phyloP scores from a whole-genome alignment of 2,888 invertebrate genomes.

The Meghimatium bilineatum region DNA sequence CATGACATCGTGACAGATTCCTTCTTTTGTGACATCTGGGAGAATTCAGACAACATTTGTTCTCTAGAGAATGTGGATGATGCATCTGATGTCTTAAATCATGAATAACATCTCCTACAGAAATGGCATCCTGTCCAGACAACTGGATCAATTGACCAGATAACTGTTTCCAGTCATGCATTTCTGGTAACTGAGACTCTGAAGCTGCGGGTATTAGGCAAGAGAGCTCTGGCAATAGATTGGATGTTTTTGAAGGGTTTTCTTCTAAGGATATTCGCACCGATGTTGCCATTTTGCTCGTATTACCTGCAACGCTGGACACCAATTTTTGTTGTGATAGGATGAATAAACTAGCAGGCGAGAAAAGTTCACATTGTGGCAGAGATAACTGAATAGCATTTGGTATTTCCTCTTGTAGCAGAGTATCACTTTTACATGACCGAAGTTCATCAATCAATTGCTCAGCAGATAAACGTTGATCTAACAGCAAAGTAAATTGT shows the following conservation, averaged over 20 bases:
- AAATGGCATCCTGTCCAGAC: neutral
- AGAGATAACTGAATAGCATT: too few species aligned
- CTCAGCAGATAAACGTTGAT: too few species aligned
- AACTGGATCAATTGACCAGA: too few species aligned
- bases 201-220: neutral
- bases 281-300: neutral
- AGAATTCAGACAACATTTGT: neutral
- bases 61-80: neutral
- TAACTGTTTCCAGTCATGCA: neutral
- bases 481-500: too few species aligned
- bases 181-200: neutral
- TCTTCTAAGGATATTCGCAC: neutral
- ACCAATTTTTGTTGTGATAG: neutral
- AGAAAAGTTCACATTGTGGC: too few species aligned
- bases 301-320: neutral
- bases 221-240: neutral
- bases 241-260: neutral
- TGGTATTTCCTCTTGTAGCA: too few species aligned
- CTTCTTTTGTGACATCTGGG: neutral
- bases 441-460: too few species aligned
- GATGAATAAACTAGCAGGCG: too few species aligned
- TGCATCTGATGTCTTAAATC: neutral
- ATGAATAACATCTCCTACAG: neutral
- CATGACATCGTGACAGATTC: neutral
- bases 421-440: too few species aligned